Conservation (phyloP, 1,140 invertebrate species). For the Penaeus chinensis region DNA sequence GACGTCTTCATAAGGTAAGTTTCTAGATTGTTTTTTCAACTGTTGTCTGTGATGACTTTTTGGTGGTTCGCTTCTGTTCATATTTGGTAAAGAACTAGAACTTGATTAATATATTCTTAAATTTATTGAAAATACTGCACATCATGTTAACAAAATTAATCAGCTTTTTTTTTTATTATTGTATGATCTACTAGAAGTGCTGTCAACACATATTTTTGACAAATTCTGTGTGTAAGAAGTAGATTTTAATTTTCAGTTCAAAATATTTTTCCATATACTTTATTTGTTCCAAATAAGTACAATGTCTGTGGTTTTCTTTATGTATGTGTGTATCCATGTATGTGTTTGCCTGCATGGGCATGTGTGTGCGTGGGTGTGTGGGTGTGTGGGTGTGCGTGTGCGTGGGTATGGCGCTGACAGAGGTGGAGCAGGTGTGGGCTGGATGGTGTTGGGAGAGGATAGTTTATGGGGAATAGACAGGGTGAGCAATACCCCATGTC, state of each 20-base stretch:
- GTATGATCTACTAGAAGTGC: too few relatives aligned
- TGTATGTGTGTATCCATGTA: not conserved
- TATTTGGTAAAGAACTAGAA: too few relatives aligned
- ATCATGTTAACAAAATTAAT: too few relatives aligned
- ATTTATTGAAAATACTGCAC: too few relatives aligned
- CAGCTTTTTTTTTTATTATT: too few relatives aligned
- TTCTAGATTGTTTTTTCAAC: too few relatives aligned
- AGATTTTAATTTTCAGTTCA: not conserved
- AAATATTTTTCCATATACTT: not conserved
- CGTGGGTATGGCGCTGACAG: not conserved
- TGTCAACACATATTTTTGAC: too few relatives aligned
- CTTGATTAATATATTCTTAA: too few relatives aligned
- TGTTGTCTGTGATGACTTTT: too few relatives aligned
- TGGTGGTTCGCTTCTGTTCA: too few relatives aligned
- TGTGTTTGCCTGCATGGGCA: not conserved
- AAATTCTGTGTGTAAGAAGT: too few relatives aligned
- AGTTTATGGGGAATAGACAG: not conserved
- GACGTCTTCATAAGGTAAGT: too few relatives aligned
- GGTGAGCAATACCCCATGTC: not conserved
- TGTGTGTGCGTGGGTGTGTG: not conserved
- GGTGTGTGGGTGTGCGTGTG: not conserved
- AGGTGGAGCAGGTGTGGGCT: not conserved
- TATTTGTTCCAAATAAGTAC: not conserved
- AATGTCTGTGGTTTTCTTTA: not conserved
- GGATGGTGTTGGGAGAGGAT: not conserved